phyloP scores from a whole-genome alignment of 2,113 vertebrate genomes.

The Puntigrus tetrazona region DNA sequence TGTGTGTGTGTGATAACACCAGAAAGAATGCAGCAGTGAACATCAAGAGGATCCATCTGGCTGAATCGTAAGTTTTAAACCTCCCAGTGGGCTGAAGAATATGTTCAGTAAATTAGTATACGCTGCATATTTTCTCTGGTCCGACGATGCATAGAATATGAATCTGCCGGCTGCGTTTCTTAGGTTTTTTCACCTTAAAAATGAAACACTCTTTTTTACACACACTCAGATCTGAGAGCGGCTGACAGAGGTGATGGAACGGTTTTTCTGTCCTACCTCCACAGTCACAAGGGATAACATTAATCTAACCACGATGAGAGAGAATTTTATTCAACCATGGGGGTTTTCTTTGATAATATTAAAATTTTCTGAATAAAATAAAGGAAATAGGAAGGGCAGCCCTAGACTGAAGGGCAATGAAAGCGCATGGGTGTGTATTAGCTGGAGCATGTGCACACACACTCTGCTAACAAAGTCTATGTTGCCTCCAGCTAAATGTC shows the following conservation, averaged over 20 bases:
- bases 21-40: neutral
- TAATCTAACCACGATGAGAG: neutral
- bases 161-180: constrained; percentile 21
- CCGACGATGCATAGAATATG: constrained; percentile 28
- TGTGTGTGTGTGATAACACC: neutral
- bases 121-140: constrained; percentile 41
- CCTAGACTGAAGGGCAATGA: neutral
- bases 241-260: constrained; percentile 13
- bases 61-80: constrained; percentile 34
- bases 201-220: neutral
- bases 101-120: constrained; percentile 52
- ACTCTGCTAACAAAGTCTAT: constrained; percentile 25
- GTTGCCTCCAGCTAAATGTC: constrained; percentile 45
- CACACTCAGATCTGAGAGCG: constrained; percentile 24
- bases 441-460: neutral
- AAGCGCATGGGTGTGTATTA: constrained; percentile 13
- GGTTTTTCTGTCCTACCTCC: neutral
- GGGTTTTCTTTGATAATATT: constrained; percentile 43
- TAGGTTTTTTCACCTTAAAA: constrained; percentile 10
- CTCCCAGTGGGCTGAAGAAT: constrained; percentile 39
- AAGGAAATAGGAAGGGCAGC: neutral
- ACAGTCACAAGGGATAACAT: neutral
- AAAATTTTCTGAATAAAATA: neutral
- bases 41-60: constrained; percentile 35
- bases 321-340: constrained; percentile 30